A percentile compares a stretch with the other conserved stretches of the same genome.
Evolutionary conservation across 2,113 vertebrate species (phyloP).

Genomic region (Petromus typicus): DNA sequence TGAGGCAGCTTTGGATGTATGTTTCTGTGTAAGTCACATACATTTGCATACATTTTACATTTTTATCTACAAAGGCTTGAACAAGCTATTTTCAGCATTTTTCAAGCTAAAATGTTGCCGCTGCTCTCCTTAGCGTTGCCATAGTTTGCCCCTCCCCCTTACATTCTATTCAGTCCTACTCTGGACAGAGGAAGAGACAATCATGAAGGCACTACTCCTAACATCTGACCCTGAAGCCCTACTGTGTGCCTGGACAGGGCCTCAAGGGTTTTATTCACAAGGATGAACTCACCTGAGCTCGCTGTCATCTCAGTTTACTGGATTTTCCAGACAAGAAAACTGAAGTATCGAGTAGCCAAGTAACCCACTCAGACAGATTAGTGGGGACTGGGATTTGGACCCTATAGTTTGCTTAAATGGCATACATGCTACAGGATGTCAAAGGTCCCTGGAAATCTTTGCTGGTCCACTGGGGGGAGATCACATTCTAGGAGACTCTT

Average conservation of each 20-base stretch:
- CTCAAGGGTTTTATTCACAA: background rate
- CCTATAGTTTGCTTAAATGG: background rate
- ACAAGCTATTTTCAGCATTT: conserved; percentile 76
- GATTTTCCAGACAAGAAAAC: conserved; percentile 53
- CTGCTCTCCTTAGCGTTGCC: conserved; percentile 22
- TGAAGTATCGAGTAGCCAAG: background rate
- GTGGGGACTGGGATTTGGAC: background rate
- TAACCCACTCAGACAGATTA: background rate
- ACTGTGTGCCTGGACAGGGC: background rate
- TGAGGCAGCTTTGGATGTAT: conserved; percentile 49
- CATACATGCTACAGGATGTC: background rate
- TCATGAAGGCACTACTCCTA: background rate
- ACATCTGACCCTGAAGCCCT: background rate
- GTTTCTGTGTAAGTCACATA: conserved; percentile 78
- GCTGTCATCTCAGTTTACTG: background rate
- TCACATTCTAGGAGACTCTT: background rate
- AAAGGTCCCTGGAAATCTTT: background rate
- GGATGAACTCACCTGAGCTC: background rate
- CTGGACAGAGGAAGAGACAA: background rate
- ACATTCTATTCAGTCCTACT: conserved; percentile 43
- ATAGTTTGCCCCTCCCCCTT: conserved; percentile 26
- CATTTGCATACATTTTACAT: conserved; percentile 83
- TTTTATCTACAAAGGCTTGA: conserved; percentile 80
- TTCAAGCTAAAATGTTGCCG: conserved; percentile 62
- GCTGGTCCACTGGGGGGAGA: background rate